Evolutionary conservation across 2,888 invertebrate genomes (phyloP).

Genomic region (Agonopterix heracliana): DNA sequence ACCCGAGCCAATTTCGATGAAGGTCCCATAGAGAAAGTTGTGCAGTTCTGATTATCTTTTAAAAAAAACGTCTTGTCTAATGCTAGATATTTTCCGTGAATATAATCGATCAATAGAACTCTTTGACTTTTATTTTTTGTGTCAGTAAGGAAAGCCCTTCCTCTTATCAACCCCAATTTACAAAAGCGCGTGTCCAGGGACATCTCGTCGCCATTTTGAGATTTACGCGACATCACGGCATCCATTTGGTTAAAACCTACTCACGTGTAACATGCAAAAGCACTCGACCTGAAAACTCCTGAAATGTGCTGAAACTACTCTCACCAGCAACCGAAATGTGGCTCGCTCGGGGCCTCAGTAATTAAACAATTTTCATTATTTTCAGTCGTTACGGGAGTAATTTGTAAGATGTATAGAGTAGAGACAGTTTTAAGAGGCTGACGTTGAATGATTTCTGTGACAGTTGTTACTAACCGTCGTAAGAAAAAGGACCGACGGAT

Average conservation of each 20-base stretch:
- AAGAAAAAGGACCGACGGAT: too few relatives aligned
- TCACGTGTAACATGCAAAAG: conserved; percentile 60
- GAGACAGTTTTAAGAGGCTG: too few relatives aligned
- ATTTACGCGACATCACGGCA: conserved; percentile 45
- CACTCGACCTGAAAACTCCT: conserved; percentile 51
- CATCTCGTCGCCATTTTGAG: conserved; percentile 44
- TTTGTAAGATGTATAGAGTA: too few relatives aligned
- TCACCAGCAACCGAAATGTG: conserved; percentile 26
- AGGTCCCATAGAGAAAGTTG: too few relatives aligned
- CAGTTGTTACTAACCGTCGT: too few relatives aligned
- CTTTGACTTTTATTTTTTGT: not conserved
- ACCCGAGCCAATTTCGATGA: too few relatives aligned
- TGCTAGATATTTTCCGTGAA: too few relatives aligned
- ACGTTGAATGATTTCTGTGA: too few relatives aligned
- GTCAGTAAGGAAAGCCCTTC: conserved; percentile 9
- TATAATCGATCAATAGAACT: too few relatives aligned
- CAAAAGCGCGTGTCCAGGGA: conserved; percentile 38
- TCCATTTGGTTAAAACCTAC: conserved; percentile 57
- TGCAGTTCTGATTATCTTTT: too few relatives aligned
- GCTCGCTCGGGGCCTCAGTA: conserved; percentile 28
- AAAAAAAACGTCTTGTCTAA: too few relatives aligned
- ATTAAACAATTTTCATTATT: conserved; percentile 43
- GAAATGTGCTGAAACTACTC: conserved; percentile 45
- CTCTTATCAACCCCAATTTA: conserved; percentile 4
- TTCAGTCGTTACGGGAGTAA: conserved; percentile 5